Evolutionary conservation across 2,888 invertebrate species (phyloP), one percentile per base, ranked within the genome.

Genomic region (Megaustenia siamemsis): DNA sequence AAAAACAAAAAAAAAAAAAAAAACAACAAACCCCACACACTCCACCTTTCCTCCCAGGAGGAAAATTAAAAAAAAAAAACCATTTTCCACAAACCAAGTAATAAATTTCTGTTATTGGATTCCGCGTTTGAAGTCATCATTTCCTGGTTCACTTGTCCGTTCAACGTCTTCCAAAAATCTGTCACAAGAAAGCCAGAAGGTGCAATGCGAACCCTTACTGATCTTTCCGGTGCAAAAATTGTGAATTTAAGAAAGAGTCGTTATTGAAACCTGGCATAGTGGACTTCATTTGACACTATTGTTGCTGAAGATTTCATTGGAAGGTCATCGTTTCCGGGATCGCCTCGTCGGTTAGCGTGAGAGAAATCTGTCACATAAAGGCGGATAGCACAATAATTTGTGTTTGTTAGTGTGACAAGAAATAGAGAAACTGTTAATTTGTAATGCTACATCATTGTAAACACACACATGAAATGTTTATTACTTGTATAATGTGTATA

Each of bases 241-340:
- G 63, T 32, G 32, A 32, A 12, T 32, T 63, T 63, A 8, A 63
- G 28, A 63, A 63, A 32, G 63, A 32, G 63, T 32, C 63, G 32
- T 63, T 63, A 63, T 63, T 32, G 63, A 63, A 32, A 32, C 32
- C 4, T 63, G 12, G 2, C 63, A 32, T 63, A 15, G 63, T 8
- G 18, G 32, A 63, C 12, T 63, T 71, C 71, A 43, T 43, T 43
- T 40, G 71, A 71, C 71, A 45, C 71, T 43, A 71, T 71, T 71
- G 71, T 71, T 71, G 45, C 43, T 43, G 71, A 3, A 24, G 10
- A 8, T 5, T 28, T 71, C n/a, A 21, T 10, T n/a, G 5, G 21
- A 8, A 71, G 71, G 24, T 71, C 71, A 71, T 45, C 71, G 45
- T 45, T 71, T 71, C 71, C 71, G 71, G 71, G 10, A 45, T 63